phyloP scores from a whole-genome alignment of 2,888 invertebrate genomes.

The Phyllotreta striolata region DNA sequence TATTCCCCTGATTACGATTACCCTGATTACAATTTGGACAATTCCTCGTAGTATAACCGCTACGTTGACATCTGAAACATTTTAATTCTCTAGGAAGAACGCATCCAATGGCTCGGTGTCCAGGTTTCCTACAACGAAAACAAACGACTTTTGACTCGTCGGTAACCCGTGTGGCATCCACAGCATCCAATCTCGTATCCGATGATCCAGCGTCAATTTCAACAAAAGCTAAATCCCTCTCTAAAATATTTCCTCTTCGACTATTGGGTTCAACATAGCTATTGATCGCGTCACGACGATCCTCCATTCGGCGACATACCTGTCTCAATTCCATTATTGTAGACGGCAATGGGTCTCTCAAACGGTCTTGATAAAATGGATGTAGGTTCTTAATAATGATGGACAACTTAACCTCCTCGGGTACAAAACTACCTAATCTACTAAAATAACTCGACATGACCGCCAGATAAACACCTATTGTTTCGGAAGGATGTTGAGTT shows the following conservation, averaged over 20 bases:
- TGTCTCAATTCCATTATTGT: background rate
- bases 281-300: background rate
- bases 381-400: conserved; percentile 28
- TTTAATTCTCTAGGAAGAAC: background rate
- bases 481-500: conserved; percentile 46
- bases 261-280: background rate
- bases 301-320: background rate
- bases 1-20: too few relatives aligned
- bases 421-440: conserved; percentile 22
- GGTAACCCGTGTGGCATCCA: background rate
- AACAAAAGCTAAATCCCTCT: background rate
- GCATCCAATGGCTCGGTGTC: conserved; percentile 16
- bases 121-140: conserved; percentile 5
- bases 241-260: background rate
- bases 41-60: conserved; percentile 5
- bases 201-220: too few relatives aligned
- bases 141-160: background rate
- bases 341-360: background rate
- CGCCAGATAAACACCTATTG: too few relatives aligned
- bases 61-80: background rate
- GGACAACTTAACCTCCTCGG: conserved; percentile 28
- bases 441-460: conserved; percentile 30
- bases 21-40: conserved; percentile 15
- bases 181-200: background rate
- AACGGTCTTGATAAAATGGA: conserved; percentile 13